Conservation (phyloP, 2,797 vertebrate genomes). For the Hippopotamyrus pictus region DNA sequence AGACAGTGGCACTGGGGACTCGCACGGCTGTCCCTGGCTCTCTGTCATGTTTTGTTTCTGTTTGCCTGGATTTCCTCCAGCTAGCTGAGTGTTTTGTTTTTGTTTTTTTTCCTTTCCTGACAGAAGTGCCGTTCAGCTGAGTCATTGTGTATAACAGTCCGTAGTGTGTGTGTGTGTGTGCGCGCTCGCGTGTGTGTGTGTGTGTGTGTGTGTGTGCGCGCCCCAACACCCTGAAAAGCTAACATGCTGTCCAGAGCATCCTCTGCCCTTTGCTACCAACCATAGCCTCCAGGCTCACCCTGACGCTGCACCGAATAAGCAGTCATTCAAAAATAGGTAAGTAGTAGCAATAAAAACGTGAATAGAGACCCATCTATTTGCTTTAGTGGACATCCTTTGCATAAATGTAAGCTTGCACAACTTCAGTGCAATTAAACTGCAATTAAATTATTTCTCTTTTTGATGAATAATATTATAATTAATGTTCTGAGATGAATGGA, state of each 20-base stretch:
- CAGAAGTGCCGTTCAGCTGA: not conserved
- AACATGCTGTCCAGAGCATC: not conserved
- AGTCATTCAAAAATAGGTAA: not conserved
- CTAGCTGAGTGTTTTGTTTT: not conserved
- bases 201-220: not conserved
- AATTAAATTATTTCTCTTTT: not conserved
- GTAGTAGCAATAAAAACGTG: too few relatives aligned
- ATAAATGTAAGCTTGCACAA: not conserved
- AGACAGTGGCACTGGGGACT: not conserved
- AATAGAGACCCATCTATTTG: not conserved
- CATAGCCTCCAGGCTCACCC: not conserved
- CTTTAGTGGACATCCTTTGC: not conserved
- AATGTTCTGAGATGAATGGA: not conserved
- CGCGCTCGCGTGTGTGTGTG: not conserved
- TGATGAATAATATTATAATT: not conserved
- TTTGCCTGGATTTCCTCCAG: not conserved
- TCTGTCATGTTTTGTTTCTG: not conserved
- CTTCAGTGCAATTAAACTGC: not conserved
- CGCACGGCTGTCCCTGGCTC: not conserved
- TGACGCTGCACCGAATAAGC: not conserved
- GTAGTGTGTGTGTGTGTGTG: not conserved
- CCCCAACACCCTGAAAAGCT: not conserved
- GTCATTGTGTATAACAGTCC: not conserved
- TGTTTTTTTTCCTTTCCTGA: not conserved
- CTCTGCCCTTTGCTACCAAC: not conserved